Evolutionary conservation across 2,113 vertebrate genomes (phyloP), one percentile per base, ranked within the genome.

Genomic region (Sciurus niger): DNA sequence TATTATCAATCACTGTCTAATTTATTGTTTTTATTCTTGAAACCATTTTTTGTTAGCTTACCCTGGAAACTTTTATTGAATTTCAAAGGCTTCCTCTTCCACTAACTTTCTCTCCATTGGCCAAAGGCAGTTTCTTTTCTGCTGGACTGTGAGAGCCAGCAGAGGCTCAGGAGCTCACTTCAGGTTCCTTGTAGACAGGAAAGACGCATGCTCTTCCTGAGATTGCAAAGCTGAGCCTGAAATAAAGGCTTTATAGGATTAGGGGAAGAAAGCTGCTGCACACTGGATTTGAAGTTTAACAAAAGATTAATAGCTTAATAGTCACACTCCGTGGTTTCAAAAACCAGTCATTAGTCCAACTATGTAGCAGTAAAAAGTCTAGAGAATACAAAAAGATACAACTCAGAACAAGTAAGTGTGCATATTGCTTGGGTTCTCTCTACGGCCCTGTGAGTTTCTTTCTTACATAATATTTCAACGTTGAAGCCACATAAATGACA

Each of bases 21-120:
- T 32, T 51, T 32, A 24, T 14, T 11, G 22, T 18, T 91, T 88
- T 76, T 70, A 73, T 90, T 53, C 78, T 76, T 72, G 72, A 96
- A 93, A 51, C 30, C 6, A 17, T 65, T 83, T 65, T 40, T 72
- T 55, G 12, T 58, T 67, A 60, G 37, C 46, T 25, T 53, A 28
- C 51, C 24, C 65, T 48, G 37, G 76, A 73, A 65, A 32, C 30
- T 83, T n/a, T 53, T 32, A 16, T 10, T n/a, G 3, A 43, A 10
- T 76, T 46, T 58, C 70, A 53, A 68, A 76, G 55, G 30, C 17
- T 25, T 40, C 10, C 14, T 30, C 73, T n/a, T 22, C 48, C 2
- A 3, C 60, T 89, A 16, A 17, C 37, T 67, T 48, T 2, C 30
- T 85, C 43, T 48, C 67, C 63, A 20, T n/a, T 25, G 32, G 51